These are phyloP conservation scores for human (Homo sapiens) DNA, from an alignment of 2,113 vertebrate genomes.

Conservation along the genomic window GRCh38 chr5:72915001-72915500, in stretches of 20 bases:
- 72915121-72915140: too few relatives aligned
- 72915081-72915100: too few relatives aligned
- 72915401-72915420: background rate
- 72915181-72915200: too few relatives aligned
- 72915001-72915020: too few relatives aligned
- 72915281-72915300: background rate
- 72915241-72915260: too few relatives aligned
- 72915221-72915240: too few relatives aligned
- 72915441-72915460: background rate
- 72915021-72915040: fast-evolving
- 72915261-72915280: background rate
- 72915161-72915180: too few relatives aligned
- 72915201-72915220: too few relatives aligned
- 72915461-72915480: background rate
- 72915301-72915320: background rate
- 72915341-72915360: background rate
- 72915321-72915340: background rate
- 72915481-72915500: background rate
- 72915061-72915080: too few relatives aligned
- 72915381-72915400: background rate
- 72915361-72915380: background rate
- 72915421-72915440: background rate
- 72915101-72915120: too few relatives aligned
- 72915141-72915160: too few relatives aligned
- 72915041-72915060: too few relatives aligned